Conservation (phyloP, 2,888 invertebrate species). For the Oscheius myriophilus region DNA sequence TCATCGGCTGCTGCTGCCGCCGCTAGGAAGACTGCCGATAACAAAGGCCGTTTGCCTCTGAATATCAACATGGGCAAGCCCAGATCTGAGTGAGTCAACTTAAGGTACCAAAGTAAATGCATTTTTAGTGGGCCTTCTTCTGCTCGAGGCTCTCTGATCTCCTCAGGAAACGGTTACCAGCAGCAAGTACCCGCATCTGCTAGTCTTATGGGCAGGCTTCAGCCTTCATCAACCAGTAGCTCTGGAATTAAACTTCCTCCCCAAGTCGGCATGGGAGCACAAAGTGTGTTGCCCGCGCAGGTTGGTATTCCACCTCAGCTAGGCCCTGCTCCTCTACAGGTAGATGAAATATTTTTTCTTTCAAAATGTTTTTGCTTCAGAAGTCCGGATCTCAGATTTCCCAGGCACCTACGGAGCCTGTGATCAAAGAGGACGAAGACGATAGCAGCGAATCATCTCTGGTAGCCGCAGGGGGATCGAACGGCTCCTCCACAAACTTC, state of each 20-base stretch:
- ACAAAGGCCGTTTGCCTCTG: slow-evolving; percentile 49
- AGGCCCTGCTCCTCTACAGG: slow-evolving; percentile 26
- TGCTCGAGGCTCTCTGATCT: slow-evolving; percentile 20
- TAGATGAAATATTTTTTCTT: neutral
- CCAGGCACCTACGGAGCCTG: slow-evolving; percentile 68
- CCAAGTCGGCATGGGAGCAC: neutral
- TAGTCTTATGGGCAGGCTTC: slow-evolving; percentile 24
- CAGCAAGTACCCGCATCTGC: slow-evolving; percentile 27
- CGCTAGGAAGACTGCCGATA: slow-evolving; percentile 43
- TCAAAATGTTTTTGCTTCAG: slow-evolving; percentile 34
- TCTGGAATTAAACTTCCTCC: slow-evolving; percentile 25
- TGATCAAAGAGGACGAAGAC: slow-evolving; percentile 68
- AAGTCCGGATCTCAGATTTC: slow-evolving; percentile 64
- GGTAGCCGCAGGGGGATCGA: slow-evolving; percentile 29
- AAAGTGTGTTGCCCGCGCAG: neutral
- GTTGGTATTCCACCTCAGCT: neutral
- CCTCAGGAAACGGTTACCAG: slow-evolving; percentile 10
- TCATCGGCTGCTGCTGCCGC: slow-evolving; percentile 27
- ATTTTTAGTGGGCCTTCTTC: slow-evolving; percentile 15
- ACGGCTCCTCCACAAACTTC: slow-evolving; percentile 24
- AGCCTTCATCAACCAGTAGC: slow-evolving; percentile 4
- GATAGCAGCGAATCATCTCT: slow-evolving; percentile 53
- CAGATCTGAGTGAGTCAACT: slow-evolving; percentile 21
- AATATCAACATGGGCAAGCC: slow-evolving; percentile 30
- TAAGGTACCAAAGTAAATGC: neutral